A percentile compares a stretch with the other conserved stretches of the same genome.
Evolutionary conservation across 2,113 vertebrate species (phyloP).

Genomic region (Pelecanus crispus): DNA sequence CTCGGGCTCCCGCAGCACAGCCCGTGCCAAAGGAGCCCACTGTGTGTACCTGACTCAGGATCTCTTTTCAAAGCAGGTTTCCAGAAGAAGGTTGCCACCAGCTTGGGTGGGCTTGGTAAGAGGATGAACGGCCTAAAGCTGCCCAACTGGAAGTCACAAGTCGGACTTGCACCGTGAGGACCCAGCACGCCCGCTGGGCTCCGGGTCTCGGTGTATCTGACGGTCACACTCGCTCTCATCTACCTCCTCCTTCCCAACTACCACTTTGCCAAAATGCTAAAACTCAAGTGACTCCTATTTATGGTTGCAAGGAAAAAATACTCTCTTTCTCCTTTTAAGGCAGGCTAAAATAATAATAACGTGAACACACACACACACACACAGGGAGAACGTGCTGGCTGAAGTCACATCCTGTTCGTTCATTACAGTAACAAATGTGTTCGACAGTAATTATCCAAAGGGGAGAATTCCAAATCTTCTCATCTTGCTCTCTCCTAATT

Average conservation of each 20-base stretch:
- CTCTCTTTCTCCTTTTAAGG: background rate
- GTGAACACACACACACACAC: background rate
- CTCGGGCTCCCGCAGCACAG: background rate
- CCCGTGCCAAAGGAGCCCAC: accelerated
- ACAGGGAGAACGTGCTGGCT: background rate
- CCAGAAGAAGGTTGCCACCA: background rate
- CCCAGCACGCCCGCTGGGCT: accelerated
- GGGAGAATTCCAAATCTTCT: conserved; percentile 73
- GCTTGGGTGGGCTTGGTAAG: background rate
- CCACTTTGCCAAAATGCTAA: background rate
- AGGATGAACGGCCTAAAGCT: background rate
- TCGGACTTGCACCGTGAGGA: background rate
- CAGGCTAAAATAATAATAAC: background rate
- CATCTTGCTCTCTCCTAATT: conserved; percentile 79
- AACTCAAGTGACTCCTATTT: background rate
- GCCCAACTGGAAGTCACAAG: background rate
- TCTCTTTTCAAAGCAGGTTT: accelerated
- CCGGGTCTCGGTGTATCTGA: accelerated
- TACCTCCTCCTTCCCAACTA: background rate
- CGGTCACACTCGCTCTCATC: accelerated
- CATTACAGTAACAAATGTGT: conserved; percentile 68
- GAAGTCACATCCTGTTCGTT: conserved; percentile 54
- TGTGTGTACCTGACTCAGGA: accelerated
- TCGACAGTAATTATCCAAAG: conserved; percentile 72
- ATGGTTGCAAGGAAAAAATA: background rate